A percentile compares a stretch with the other conserved stretches of the same genome.
phyloP scores from a whole-genome alignment of 2,797 vertebrate genomes.

The Thamnophis elegans region DNA sequence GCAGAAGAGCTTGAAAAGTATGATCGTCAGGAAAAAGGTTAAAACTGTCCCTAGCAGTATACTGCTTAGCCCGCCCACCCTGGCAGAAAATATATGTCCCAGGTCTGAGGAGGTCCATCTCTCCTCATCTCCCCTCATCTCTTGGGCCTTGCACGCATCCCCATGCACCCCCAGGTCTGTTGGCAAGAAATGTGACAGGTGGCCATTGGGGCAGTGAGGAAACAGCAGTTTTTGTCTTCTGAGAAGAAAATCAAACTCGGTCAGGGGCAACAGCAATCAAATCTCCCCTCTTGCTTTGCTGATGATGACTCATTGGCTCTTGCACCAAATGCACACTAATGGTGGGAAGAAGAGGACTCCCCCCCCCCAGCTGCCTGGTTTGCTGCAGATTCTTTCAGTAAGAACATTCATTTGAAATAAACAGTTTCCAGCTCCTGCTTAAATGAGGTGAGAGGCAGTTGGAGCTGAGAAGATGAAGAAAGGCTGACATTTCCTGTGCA shows the following conservation, averaged over 20 bases:
- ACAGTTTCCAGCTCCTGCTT: conserved; percentile 1
- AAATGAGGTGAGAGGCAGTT: conserved; percentile 2
- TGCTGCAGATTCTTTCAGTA: background rate
- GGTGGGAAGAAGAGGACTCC: background rate
- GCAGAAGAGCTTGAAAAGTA: background rate
- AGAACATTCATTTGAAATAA: background rate
- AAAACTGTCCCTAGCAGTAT: background rate
- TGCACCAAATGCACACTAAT: background rate
- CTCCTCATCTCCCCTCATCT: background rate
- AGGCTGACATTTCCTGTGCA: background rate
- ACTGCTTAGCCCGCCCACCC: background rate
- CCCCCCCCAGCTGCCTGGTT: background rate
- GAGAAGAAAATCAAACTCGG: background rate
- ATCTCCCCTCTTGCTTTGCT: background rate
- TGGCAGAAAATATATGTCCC: background rate
- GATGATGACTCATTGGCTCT: background rate
- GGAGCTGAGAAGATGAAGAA: background rate
- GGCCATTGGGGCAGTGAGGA: background rate
- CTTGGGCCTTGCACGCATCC: no score
- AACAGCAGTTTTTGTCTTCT: background rate
- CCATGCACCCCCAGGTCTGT: background rate
- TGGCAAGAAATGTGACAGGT: background rate
- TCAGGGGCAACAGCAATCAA: background rate
- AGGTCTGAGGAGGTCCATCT: background rate
- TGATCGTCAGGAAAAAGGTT: background rate